Percentiles rank a stretch among this genome's conserved stretches.
These are phyloP conservation scores for Crematogaster levior DNA, from an alignment of 2,888 invertebrate species.

Conservation along the genomic window DNA sequence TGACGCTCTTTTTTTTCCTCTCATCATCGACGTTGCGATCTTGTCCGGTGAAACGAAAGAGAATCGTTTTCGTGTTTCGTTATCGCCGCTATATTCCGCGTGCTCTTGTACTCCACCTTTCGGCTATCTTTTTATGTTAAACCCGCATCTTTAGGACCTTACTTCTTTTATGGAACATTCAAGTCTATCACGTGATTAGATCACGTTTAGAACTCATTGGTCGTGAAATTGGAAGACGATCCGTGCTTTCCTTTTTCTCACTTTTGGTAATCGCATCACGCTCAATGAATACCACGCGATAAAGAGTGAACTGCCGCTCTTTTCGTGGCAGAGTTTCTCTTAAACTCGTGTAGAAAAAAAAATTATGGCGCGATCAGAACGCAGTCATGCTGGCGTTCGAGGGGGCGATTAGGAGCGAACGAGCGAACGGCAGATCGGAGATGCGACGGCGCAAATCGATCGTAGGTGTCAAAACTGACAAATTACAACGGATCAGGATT, in stretches of 20 bases:
- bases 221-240: slow-evolving; percentile 36
- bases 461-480: neutral
- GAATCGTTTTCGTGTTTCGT: slow-evolving; percentile 54
- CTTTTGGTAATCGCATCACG: slow-evolving; percentile 71
- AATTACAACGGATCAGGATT: neutral
- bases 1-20: slow-evolving; percentile 40
- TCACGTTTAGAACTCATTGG: slow-evolving; percentile 19
- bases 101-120: neutral
- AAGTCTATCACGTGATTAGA: slow-evolving; percentile 30
- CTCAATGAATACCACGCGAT: slow-evolving; percentile 57
- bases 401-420: slow-evolving; percentile 30
- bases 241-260: slow-evolving; percentile 4
- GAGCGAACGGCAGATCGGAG: slow-evolving; percentile 31
- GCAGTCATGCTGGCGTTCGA: slow-evolving; percentile 63
- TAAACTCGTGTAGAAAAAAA: slow-evolving; percentile 50
- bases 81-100: slow-evolving; percentile 24
- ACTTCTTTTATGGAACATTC: neutral
- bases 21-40: slow-evolving; percentile 34
- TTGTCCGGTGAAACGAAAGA: slow-evolving; percentile 35
- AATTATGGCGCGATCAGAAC: slow-evolving; percentile 64
- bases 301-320: slow-evolving; percentile 62
- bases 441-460: slow-evolving; percentile 27
- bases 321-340: slow-evolving; percentile 37
- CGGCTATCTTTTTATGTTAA: neutral
- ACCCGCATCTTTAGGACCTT: neutral